Conservation (phyloP, 2,888 invertebrate species). For the Acronicta leporina region DNA sequence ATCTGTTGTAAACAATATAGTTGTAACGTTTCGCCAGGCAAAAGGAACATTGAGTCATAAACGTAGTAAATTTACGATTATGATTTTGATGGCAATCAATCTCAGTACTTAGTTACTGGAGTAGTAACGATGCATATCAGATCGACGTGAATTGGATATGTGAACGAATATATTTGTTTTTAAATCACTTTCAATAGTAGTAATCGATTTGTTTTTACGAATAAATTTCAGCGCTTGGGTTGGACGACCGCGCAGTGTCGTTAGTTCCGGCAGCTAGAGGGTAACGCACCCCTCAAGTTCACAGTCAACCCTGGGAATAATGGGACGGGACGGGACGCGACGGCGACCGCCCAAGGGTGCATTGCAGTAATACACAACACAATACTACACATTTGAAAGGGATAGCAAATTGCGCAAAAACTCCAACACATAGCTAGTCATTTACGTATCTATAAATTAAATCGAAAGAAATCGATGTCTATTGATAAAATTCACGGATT, state of each 20-base stretch:
- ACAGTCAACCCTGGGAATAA: conserved; percentile 78
- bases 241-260: conserved; percentile 68
- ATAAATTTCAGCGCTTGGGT: conserved; percentile 61
- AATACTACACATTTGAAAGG: conserved; percentile 60
- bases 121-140: conserved; percentile 33
- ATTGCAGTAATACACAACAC: conserved; percentile 64
- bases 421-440: conserved; percentile 22
- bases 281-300: conserved; percentile 88
- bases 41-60: conserved; percentile 26
- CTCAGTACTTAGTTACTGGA: conserved; percentile 37
- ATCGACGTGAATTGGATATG: conserved; percentile 55
- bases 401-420: conserved; percentile 64
- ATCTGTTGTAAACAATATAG: conserved; percentile 36
- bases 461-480: conserved; percentile 32
- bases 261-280: conserved; percentile 68
- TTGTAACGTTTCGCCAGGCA: conserved; percentile 19
- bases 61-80: conserved; percentile 55
- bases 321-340: conserved; percentile 60
- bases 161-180: conserved; percentile 47
- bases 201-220: conserved; percentile 36
- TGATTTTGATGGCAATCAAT: conserved; percentile 54
- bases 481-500: conserved; percentile 22
- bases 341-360: conserved; percentile 62
- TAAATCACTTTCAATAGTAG: conserved; percentile 25
- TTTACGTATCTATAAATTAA: conserved; percentile 38